These are phyloP conservation scores for Acronicta alni DNA, from an alignment of 2,888 invertebrate genomes.

Conservation along the genomic window DNA sequence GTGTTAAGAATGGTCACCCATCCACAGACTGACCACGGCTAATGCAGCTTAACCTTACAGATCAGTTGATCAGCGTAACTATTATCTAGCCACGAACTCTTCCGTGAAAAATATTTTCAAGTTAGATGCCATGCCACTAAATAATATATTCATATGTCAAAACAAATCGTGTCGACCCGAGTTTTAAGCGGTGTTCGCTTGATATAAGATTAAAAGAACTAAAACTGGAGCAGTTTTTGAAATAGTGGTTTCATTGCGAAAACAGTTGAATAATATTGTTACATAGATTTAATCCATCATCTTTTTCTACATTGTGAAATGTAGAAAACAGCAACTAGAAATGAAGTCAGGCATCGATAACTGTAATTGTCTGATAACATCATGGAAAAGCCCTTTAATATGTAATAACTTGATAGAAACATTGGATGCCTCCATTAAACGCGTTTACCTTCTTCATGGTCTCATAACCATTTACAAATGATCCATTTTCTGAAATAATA, in stretches of 20 bases:
- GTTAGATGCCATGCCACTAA: constrained; percentile 13
- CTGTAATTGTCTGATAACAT: constrained; percentile 53
- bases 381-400: constrained; percentile 52
- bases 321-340: constrained; percentile 27
- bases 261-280: constrained; percentile 44
- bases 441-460: constrained; percentile 72
- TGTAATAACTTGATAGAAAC: constrained; percentile 56
- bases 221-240: constrained; percentile 46
- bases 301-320: constrained; percentile 37
- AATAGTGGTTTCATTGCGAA: constrained; percentile 41
- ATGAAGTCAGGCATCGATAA: constrained; percentile 49
- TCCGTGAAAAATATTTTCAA: constrained; percentile 23
- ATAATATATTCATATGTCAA: constrained; percentile 26
- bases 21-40: no score
- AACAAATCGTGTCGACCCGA: constrained; percentile 26
- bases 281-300: constrained; percentile 37
- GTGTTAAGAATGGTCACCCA: no score
- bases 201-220: constrained; percentile 40
- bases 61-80: no score
- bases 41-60: no score
- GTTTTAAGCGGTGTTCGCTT: constrained; percentile 15
- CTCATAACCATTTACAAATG: constrained; percentile 62
- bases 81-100: no score
- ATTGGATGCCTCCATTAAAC: constrained; percentile 65
- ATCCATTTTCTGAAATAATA: constrained; percentile 54